Percentiles rank a stretch among this genome's conserved stretches.
Conservation (phyloP, 2,113 vertebrate genomes). For the Cichladusa arquata region DNA sequence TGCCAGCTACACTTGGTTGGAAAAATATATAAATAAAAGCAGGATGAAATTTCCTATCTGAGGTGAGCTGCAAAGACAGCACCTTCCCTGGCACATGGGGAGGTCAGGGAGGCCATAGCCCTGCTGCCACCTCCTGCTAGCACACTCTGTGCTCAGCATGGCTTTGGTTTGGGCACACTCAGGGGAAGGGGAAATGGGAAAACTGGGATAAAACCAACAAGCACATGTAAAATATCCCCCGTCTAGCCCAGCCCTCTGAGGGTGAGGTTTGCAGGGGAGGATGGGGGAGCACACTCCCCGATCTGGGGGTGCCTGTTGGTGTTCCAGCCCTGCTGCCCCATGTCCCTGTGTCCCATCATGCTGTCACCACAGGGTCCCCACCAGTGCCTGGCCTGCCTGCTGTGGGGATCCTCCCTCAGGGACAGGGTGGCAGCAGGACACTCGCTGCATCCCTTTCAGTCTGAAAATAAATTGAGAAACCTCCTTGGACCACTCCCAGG, state of each 20-base stretch:
- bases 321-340: not conserved
- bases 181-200: not conserved
- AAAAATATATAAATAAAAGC: not conserved
- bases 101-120: accelerated
- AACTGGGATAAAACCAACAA: not conserved
- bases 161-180: not conserved
- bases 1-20: not conserved
- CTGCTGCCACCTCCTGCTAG: not conserved
- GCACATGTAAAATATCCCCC: accelerated
- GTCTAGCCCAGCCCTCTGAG: accelerated
- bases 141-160: accelerated
- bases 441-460: not conserved
- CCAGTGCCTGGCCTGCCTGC: not conserved
- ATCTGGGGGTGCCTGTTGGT: not conserved
- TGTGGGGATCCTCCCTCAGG: not conserved
- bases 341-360: accelerated
- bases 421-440: accelerated
- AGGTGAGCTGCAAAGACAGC: accelerated
- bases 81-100: accelerated
- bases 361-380: accelerated
- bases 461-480: not conserved
- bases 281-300: accelerated
- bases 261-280: not conserved
- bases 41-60: not conserved
- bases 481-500: not conserved